A percentile compares a stretch with the other conserved stretches of the same genome.
phyloP scores from a whole-genome alignment of 2,888 invertebrate genomes.

The Athalia cordata region DNA sequence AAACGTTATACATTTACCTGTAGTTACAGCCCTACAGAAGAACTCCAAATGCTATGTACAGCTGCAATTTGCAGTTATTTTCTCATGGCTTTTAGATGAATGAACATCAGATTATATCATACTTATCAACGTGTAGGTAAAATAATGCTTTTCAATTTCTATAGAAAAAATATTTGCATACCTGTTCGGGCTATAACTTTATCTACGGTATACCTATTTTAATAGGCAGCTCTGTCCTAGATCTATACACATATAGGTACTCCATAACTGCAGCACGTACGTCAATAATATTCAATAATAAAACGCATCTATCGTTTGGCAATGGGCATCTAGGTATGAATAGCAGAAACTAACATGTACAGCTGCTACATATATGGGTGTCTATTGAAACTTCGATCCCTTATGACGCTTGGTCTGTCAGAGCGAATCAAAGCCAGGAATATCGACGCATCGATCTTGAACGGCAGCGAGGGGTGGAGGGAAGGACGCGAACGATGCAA shows the following conservation, averaged over 20 bases:
- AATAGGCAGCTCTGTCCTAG: too few relatives aligned
- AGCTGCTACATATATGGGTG: not conserved
- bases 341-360: too few relatives aligned
- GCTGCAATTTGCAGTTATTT: not conserved
- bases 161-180: not conserved
- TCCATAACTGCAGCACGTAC: too few relatives aligned
- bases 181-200: not conserved
- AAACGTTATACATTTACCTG: not conserved
- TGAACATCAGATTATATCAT: not conserved
- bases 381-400: not conserved
- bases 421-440: conserved; percentile 52
- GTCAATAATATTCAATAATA: not conserved
- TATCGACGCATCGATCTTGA: conserved; percentile 66
- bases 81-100: not conserved
- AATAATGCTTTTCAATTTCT: conserved; percentile 3
- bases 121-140: not conserved
- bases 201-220: too few relatives aligned
- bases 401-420: conserved; percentile 20
- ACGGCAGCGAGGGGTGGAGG: conserved; percentile 47
- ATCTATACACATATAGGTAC: too few relatives aligned
- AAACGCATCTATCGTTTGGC: not conserved
- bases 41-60: too few relatives aligned
- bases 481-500: conserved; percentile 49
- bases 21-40: not conserved
- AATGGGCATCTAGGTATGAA: too few relatives aligned